Conservation (phyloP, 2,113 vertebrate genomes). For the Forbesichthys agassizii region DNA sequence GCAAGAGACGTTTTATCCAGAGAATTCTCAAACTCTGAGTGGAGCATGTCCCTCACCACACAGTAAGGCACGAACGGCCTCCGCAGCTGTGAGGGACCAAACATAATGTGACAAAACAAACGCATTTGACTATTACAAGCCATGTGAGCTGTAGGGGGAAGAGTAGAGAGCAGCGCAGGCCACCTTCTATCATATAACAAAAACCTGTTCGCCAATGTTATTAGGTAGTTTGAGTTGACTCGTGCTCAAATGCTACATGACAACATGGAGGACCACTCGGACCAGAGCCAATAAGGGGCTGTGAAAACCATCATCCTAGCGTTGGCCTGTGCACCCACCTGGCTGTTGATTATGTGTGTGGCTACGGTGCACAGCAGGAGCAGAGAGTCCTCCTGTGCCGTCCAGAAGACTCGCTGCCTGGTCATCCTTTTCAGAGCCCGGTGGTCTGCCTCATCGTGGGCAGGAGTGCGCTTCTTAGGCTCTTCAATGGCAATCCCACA, state of each 20-base stretch:
- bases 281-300: no score
- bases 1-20: conserved; percentile 92
- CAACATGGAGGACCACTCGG: no score
- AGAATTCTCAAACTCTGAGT: conserved; percentile 86
- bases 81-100: conserved; percentile 80
- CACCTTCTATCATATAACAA: not conserved
- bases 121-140: not conserved
- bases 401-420: conserved; percentile 88
- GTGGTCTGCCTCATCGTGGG: conserved; percentile 89
- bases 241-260: no score
- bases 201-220: not conserved
- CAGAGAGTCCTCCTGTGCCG: conserved; percentile 88
- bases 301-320: no score
- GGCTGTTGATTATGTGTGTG: conserved; percentile 88
- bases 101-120: not conserved
- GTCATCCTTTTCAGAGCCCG: conserved; percentile 90
- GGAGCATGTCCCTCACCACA: conserved; percentile 90
- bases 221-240: not conserved
- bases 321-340: conserved; percentile 67
- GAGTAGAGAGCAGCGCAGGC: not conserved
- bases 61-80: conserved; percentile 89
- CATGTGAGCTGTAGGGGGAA: not conserved
- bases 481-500: conserved; percentile 23
- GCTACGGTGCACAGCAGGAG: conserved; percentile 93
- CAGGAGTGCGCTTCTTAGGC: conserved; percentile 57